phyloP scores from a whole-genome alignment of 37 sponge, comb jelly and placozoan species.

The Aphrocallistes beatrix region DNA sequence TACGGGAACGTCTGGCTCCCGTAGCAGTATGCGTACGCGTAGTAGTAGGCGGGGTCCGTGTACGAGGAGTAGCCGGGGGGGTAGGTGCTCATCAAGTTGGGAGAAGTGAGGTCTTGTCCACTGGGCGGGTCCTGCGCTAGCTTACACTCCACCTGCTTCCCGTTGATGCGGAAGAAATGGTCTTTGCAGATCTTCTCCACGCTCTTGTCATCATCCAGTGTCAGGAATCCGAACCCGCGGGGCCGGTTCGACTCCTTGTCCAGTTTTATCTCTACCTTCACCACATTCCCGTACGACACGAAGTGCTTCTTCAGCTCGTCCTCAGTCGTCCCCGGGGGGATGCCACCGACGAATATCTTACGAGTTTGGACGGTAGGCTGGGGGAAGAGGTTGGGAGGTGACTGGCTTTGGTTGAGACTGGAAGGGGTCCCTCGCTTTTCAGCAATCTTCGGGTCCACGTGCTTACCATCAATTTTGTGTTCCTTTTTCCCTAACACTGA shows the following conservation, averaged over 20 bases:
- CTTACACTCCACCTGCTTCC: constrained; percentile 10
- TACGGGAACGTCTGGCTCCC: not conserved
- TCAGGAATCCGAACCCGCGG: constrained; percentile 16
- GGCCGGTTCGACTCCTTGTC: not conserved
- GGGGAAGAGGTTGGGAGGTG: not conserved
- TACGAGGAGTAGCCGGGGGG: not conserved
- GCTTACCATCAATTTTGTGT: not conserved
- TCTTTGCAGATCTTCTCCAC: not conserved
- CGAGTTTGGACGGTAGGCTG: not conserved
- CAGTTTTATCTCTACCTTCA: not conserved
- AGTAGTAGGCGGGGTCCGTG: not conserved
- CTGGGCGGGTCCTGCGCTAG: not conserved
- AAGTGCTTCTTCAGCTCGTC: constrained; percentile 30
- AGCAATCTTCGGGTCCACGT: constrained; percentile 13
- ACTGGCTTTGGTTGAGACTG: constrained; percentile 41
- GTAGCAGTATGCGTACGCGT: not conserved
- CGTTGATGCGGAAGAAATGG: not conserved
- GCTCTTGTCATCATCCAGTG: not conserved
- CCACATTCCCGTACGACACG: constrained; percentile 29
- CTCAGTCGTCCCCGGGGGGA: constrained; percentile 28
- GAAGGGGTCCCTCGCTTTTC: constrained; percentile 9
- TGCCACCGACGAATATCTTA: constrained; percentile 47
- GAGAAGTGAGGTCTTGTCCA: not conserved
- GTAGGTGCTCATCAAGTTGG: not conserved
- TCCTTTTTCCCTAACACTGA: not conserved